Evolutionary conservation across 2,888 invertebrate genomes (phyloP).

Genomic region (Hanleya hanleyi): DNA sequence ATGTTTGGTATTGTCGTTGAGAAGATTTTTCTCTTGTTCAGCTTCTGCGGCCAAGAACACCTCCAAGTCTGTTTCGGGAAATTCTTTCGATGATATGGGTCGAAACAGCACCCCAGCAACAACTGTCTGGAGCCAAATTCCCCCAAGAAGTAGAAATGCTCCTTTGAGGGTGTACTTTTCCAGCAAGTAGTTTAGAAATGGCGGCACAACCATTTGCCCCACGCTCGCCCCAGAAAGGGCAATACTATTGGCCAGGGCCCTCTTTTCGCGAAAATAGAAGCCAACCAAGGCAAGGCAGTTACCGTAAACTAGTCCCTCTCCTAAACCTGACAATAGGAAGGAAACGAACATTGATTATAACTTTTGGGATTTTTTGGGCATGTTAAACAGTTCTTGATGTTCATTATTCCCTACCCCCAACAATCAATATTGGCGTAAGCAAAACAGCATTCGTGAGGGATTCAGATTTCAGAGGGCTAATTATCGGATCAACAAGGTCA

Average conservation of each 20-base stretch:
- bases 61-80: background rate
- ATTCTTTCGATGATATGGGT: background rate
- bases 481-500: too few relatives aligned
- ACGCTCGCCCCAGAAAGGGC: background rate
- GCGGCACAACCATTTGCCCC: conserved; percentile 1
- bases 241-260: background rate
- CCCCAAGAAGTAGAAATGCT: background rate
- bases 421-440: too few relatives aligned
- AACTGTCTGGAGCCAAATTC: background rate
- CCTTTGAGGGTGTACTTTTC: conserved; percentile 2
- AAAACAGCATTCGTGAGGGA: too few relatives aligned
- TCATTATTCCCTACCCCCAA: too few relatives aligned
- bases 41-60: background rate
- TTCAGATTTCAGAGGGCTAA: too few relatives aligned
- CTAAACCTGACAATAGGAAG: background rate
- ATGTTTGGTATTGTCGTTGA: too few relatives aligned
- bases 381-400: too few relatives aligned
- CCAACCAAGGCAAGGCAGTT: conserved; percentile 1
- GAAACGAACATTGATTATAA: background rate
- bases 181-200: background rate
- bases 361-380: too few relatives aligned
- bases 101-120: background rate
- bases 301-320: background rate
- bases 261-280: background rate
- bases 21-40: background rate